Base-by-base conservation (phyloP, 1,140 invertebrate species). In the Tetramorium alpestre region DNA sequence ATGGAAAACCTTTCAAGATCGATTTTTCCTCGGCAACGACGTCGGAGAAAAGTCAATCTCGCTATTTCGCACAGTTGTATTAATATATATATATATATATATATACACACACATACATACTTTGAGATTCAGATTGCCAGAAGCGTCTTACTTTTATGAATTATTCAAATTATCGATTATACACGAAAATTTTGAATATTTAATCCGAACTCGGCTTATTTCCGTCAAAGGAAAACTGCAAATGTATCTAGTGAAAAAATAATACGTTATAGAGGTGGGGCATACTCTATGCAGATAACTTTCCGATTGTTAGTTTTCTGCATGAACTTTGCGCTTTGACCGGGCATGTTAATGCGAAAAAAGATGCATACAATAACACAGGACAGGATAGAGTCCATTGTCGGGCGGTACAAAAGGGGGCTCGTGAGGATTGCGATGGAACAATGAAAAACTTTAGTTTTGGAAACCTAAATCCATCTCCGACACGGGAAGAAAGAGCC, bases 401-500 rank as follows among this genome's bases (percentile, higher is more conserved):
- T 84, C 54, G 80, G 47, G 13, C 28, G 41, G 72, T 18, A 84
- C 75, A 84, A 84, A 84, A 73, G 47, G 54, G 67, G 41, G 38
- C 77, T 80, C 77, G 77, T 7, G 80, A 44, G 67, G 80, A 82
- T 82, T 47, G 65, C 22, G 38, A 82, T 60, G 80, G 80, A 84
- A 84, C 80, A 84, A 84, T 84, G 80, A 75, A 84, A 84, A 84
- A 73, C 69, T 84, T 84, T 75, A 62, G 67, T 84, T 84, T 84
- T 38, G 54, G 18, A 84, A 84, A 84, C 80, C 80, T 84, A 84
- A 84, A 84, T 84, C 69, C 80, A 84, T 84, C 80, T 84, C 80
- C 80, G 80, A 84, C 80, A 60, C 54, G 80, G 47, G 41, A 84
- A 84, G 80, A 84, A 84, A 84, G 80, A 62, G 80, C 80, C 80